A percentile compares a stretch with the other conserved stretches of the same genome.
phyloP scores from a whole-genome alignment of 1,140 invertebrate genomes.

The Pseudomyrmex dendroicus region DNA sequence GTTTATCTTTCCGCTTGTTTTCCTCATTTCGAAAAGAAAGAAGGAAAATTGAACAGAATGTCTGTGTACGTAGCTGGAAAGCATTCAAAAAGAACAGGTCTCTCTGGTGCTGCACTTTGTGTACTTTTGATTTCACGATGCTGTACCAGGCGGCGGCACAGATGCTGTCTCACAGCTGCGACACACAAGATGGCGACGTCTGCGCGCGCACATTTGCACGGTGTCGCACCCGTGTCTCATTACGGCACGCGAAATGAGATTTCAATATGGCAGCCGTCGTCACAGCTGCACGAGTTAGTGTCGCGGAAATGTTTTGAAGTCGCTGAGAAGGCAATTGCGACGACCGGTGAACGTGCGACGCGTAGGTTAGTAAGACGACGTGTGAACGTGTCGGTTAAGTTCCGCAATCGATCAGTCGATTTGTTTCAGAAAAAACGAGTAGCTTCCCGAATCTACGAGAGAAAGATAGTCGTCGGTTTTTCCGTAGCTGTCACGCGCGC shows the following conservation, averaged over 20 bases:
- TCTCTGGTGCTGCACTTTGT: too few species aligned
- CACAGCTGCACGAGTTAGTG: conserved; percentile 75
- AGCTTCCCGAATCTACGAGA: conserved; percentile 3
- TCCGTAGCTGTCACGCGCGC: conserved; percentile 13
- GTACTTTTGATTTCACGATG: too few species aligned
- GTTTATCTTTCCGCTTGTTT: too few species aligned
- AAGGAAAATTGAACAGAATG: too few species aligned
- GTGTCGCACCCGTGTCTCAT: conserved; percentile 46
- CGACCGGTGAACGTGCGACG: conserved; percentile 71
- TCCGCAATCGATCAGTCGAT: conserved; percentile 9
- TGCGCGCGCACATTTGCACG: conserved; percentile 9
- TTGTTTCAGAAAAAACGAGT: conserved; percentile 61
- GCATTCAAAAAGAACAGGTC: too few species aligned
- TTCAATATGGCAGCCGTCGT: conserved; percentile 79
- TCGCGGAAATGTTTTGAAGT: conserved; percentile 78
- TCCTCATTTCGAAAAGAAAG: too few species aligned
- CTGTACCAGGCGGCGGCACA: too few species aligned
- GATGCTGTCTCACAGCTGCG: too few species aligned
- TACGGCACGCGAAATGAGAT: conserved; percentile 64
- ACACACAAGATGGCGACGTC: background rate
- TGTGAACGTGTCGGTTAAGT: conserved; percentile 39
- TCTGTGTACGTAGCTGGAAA: too few species aligned
- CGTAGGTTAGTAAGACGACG: conserved; percentile 74
- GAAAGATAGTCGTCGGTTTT: conserved; percentile 37
- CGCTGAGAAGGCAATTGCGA: conserved; percentile 70